A percentile compares a stretch with the other conserved stretches of the same genome.
Conservation (phyloP, 2,797 vertebrate species). For the Xiphophorus birchmanni region DNA sequence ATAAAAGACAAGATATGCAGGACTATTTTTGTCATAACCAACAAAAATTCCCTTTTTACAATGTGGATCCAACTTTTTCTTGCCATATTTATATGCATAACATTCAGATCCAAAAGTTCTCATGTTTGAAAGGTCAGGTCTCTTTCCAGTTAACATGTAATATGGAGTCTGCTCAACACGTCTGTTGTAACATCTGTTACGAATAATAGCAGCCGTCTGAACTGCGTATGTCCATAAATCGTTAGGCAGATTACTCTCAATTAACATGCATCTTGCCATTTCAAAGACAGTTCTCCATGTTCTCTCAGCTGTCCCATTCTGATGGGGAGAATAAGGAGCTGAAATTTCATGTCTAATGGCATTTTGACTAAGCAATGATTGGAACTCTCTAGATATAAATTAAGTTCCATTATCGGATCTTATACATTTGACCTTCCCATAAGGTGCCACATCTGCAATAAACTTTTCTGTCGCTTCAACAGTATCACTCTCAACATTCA, state of each 20-base stretch:
- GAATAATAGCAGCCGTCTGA: neutral
- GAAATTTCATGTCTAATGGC: no score
- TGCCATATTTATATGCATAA: neutral
- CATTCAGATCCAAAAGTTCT: neutral
- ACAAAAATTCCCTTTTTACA: neutral
- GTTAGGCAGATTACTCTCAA: neutral
- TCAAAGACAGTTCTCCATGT: neutral
- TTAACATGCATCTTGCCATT: neutral
- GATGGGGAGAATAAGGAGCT: no score
- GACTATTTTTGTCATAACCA: no score
- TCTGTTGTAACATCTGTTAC: constrained; percentile 1
- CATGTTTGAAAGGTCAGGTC: neutral
- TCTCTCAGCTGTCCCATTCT: neutral
- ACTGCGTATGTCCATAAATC: neutral
- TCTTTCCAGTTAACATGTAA: neutral
- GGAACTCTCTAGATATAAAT: no score
- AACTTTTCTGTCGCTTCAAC: no score
- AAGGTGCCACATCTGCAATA: no score
- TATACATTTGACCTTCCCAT: no score
- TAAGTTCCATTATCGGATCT: no score
- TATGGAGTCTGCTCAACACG: neutral
- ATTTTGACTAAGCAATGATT: no score
- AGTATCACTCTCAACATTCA: neutral
- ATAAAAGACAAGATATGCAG: no score
- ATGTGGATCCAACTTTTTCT: neutral